Evolutionary conservation across 2,113 vertebrate species (phyloP).

Genomic region (Bubalus kerabau): DNA sequence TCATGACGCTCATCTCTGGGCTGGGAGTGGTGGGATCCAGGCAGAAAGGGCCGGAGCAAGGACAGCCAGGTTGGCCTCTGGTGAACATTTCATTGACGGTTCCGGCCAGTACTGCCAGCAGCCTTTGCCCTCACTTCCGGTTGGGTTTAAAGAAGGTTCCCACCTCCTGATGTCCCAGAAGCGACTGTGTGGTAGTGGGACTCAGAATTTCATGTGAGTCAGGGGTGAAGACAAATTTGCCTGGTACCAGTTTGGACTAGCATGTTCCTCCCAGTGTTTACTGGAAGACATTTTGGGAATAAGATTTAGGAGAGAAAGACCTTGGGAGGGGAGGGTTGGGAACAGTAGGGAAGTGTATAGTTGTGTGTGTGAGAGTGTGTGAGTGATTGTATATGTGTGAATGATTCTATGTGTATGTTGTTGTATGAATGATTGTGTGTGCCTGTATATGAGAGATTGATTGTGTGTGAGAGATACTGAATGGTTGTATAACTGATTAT

Average conservation of each 20-base stretch:
- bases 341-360: neutral
- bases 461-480: neutral
- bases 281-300: neutral
- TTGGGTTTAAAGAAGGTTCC: neutral
- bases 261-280: too few relatives aligned
- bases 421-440: neutral
- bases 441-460: neutral
- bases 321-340: neutral
- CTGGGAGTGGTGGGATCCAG: neutral
- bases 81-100: neutral
- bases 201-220: neutral
- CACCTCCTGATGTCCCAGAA: neutral
- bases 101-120: neutral
- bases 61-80: neutral
- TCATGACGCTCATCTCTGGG: neutral
- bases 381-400: neutral
- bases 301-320: neutral
- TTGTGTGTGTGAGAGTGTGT: too few relatives aligned
- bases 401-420: neutral
- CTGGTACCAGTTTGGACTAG: neutral
- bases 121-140: neutral
- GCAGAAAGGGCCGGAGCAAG: constrained; percentile 29
- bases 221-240: neutral
- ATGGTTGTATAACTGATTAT: neutral
- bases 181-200: neutral